A percentile compares a stretch with the other conserved stretches of the same genome.
phyloP scores from a whole-genome alignment of 2,888 invertebrate species.

The Cataglyphis altisquamis region DNA sequence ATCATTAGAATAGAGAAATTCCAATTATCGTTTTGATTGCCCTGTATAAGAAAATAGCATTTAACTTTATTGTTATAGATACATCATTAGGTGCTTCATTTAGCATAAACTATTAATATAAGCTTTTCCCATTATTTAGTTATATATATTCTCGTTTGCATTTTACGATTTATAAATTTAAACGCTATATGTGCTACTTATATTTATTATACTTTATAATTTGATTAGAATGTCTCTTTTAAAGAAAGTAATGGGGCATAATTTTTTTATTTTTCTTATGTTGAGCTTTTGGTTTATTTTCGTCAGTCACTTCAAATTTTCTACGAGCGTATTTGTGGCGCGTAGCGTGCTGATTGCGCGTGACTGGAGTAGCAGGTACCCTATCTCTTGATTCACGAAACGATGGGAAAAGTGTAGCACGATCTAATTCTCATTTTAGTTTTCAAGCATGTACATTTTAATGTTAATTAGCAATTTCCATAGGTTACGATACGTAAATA shows the following conservation, averaged over 20 bases:
- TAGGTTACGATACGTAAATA: neutral
- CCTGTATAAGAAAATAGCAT: constrained; percentile 30
- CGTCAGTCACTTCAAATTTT: constrained; percentile 46
- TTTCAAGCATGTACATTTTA: constrained; percentile 34
- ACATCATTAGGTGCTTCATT: constrained; percentile 35
- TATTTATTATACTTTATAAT: neutral
- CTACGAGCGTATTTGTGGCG: constrained; percentile 54
- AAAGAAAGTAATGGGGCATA: constrained; percentile 1
- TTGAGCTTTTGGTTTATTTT: constrained; percentile 39
- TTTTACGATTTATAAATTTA: constrained; percentile 11
- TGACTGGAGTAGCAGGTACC: constrained; percentile 50
- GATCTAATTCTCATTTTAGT: constrained; percentile 48
- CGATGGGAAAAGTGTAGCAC: constrained; percentile 45
- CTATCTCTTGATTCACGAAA: constrained; percentile 44
- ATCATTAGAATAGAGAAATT: constrained; percentile 47
- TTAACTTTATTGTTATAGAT: constrained; percentile 20
- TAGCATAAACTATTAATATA: constrained; percentile 27
- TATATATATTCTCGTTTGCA: neutral
- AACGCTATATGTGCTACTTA: neutral
- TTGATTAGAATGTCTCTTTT: constrained; percentile 15
- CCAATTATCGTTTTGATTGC: constrained; percentile 21
- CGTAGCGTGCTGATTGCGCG: constrained; percentile 56
- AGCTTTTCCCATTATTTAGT: neutral
- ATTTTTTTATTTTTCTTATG: constrained; percentile 22
- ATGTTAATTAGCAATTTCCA: constrained; percentile 31